phyloP scores from a whole-genome alignment of 2,888 invertebrate genomes.

The Oligia fasciuncula region DNA sequence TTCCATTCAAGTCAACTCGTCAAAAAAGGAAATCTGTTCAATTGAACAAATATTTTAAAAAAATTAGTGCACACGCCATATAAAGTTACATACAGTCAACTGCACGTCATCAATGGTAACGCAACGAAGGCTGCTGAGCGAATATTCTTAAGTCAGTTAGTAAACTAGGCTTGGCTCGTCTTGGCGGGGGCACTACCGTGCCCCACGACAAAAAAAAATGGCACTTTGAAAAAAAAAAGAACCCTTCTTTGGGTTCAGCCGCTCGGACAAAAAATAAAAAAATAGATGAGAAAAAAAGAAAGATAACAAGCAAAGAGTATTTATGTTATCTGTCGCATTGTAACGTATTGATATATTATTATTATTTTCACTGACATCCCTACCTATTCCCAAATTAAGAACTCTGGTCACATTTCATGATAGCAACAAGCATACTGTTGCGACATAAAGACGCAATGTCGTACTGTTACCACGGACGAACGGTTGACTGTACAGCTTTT shows the following conservation, averaged over 20 bases:
- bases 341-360: neutral
- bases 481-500: constrained; percentile 3
- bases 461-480: constrained; percentile 3
- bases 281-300: neutral
- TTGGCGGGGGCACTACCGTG: no score
- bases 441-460: neutral
- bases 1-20: neutral
- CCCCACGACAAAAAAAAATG: no score
- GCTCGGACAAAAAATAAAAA: neutral
- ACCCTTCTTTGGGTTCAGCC: neutral
- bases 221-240: no score
- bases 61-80: neutral
- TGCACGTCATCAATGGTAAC: neutral
- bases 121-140: neutral
- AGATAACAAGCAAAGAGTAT: neutral
- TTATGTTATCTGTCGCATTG: neutral
- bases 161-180: no score
- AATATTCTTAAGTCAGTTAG: neutral
- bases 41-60: neutral
- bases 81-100: constrained; percentile 14
- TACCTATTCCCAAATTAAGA: neutral
- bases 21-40: neutral
- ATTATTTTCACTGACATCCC: neutral
- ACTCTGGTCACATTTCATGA: neutral
- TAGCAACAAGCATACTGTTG: no score